Conservation (phyloP, 2,888 invertebrate species). For the Lypha dubia region DNA sequence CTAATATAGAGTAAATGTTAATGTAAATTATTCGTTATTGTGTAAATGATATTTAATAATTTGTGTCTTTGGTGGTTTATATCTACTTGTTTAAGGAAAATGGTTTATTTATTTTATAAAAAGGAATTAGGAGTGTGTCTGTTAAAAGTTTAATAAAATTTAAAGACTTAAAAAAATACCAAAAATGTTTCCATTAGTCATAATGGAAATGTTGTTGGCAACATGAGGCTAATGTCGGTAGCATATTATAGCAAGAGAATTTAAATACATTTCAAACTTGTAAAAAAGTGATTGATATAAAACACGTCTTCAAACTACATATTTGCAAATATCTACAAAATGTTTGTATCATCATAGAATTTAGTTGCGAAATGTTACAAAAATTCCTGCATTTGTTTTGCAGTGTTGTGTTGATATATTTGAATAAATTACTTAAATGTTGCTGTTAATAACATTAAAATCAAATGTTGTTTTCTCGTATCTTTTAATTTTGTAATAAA, state of each 20-base stretch:
- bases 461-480: no score
- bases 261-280: neutral
- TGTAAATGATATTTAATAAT: constrained; percentile 1
- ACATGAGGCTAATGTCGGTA: neutral
- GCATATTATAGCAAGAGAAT: no score
- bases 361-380: no score
- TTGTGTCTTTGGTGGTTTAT: neutral
- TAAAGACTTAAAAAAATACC: neutral
- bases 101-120: neutral
- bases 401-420: no score
- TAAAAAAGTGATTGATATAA: neutral
- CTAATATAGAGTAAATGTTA: constrained; percentile 21
- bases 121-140: neutral
- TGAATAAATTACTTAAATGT: no score
- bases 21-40: neutral
- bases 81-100: neutral
- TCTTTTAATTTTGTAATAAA: no score
- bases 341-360: no score
- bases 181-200: neutral
- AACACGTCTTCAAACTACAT: no score
- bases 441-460: no score
- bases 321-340: no score
- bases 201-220: neutral
- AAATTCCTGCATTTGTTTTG: no score
- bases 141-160: neutral